phyloP scores from a whole-genome alignment of 2,113 vertebrate species.

The Thunnus maccoyii region DNA sequence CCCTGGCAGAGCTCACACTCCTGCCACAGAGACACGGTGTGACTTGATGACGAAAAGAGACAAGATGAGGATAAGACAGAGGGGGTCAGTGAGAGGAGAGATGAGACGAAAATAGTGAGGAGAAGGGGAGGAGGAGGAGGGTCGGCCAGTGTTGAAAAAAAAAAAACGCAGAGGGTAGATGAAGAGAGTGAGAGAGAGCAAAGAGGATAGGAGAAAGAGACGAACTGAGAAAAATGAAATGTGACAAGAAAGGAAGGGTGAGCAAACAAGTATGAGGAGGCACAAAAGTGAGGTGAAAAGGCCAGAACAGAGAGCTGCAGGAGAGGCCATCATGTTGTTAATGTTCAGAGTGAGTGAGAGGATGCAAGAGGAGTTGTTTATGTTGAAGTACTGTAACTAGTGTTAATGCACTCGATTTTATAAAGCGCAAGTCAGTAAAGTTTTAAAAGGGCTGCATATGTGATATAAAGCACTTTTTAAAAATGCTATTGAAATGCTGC shows the following conservation, averaged over 20 bases:
- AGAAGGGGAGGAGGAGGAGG: slow-evolving; percentile 14
- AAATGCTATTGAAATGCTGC: slow-evolving; percentile 31
- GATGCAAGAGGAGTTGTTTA: slow-evolving; percentile 15
- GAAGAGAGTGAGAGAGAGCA: slow-evolving; percentile 27
- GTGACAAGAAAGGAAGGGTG: not conserved
- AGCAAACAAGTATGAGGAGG: slow-evolving; percentile 23
- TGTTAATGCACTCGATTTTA: slow-evolving; percentile 29
- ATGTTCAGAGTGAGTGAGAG: slow-evolving; percentile 36
- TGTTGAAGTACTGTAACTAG: slow-evolving; percentile 28
- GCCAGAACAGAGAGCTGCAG: slow-evolving; percentile 4
- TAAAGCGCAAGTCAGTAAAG: slow-evolving; percentile 15
- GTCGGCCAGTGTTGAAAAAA: slow-evolving; percentile 16
- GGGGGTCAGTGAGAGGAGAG: slow-evolving; percentile 54
- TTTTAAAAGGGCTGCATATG: slow-evolving; percentile 31
- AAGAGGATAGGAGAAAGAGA: slow-evolving; percentile 9
- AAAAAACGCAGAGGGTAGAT: slow-evolving; percentile 34
- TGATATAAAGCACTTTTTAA: slow-evolving; percentile 19
- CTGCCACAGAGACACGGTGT: slow-evolving; percentile 67
- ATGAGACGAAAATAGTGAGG: slow-evolving; percentile 23
- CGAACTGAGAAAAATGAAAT: not conserved
- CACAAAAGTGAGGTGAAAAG: not conserved
- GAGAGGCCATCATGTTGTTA: slow-evolving; percentile 33
- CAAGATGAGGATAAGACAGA: slow-evolving; percentile 53
- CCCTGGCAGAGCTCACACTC: slow-evolving; percentile 67
- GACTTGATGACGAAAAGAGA: slow-evolving; percentile 71